Base-by-base conservation (phyloP, 2,797 vertebrate genomes). In the Sylvilagus floridanus region DNA sequence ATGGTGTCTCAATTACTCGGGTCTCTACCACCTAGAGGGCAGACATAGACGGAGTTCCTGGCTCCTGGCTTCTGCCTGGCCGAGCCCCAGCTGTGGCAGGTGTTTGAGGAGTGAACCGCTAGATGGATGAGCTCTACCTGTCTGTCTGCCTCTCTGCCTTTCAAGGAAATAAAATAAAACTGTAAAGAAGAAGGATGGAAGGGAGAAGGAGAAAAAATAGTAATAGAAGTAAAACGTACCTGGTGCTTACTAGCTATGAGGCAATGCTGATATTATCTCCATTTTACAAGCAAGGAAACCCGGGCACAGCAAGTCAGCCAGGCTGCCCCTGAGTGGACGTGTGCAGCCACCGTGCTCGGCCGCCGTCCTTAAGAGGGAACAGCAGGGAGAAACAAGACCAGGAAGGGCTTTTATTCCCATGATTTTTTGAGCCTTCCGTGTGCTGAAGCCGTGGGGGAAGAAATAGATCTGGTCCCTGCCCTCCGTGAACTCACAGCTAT, bases 401-500 rank as follows among this genome's bases (percentile, higher is more conserved):
- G 50, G 65, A 21, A 37, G 50, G 42, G 28, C 37, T 35, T 83
- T 79, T 37, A 26, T 57, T 52, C 69, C 37, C 68, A 9, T n/a
- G 17, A 13, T 14, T 57, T 57, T 92, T 28, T 35, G 85, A 94
- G 88, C 37, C 26, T 17, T 85, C 12, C 0, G 7, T 22, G 50
- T 72, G n/a, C 77, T 28, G 60, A 42, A 47, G 47, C 82, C 66
- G 0, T 1, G 2, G 47, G 69, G 30, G 19, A 65, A 93, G 91
- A 96, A 95, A 88, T 17, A 95, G 86, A 68, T 42, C 54, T 10
- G 13, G 35, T 13, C 9, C 72, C 78, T 83, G 60, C 65, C 69
- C 63, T 68, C 37, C 0, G 28, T 63, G 77, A 93, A 79, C 88
- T 92, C 71, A 62, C n/a, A 47, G 82, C 62, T 65, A 1, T n/a